Evolutionary conservation across 2,797 vertebrate species (phyloP), one percentile per base, ranked within the genome.

Genomic region (Botia kubotai): DNA sequence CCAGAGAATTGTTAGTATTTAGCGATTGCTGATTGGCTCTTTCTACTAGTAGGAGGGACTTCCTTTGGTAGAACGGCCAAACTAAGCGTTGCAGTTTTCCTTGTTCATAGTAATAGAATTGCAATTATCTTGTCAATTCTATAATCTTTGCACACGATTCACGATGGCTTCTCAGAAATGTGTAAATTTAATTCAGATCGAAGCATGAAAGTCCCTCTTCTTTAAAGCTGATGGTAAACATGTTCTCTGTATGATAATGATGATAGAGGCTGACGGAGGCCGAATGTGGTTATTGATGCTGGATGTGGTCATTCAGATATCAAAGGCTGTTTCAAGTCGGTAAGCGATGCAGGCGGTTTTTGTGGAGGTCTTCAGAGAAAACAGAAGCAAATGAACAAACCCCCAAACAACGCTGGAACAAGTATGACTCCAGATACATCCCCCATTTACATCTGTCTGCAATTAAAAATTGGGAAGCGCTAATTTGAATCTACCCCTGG

Each of bases 151-250:
- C 29, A 2, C 29, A 29, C 29, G 4, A 2, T 14, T 13, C 14
- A 62, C 13, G 14, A 6, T 63, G 1, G 12, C 2, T 4, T 33
- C 60, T 29, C 12, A 16, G 60, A 4, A 16, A 63, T 11, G 33
- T 63, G 60, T 16, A 60, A 12, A 21, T 77, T 26, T 0, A 63
- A 50, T 46, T 57, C 39, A 50, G 55, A 6, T 70, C 72, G 46
- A 70, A 86, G 58, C 72, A 80, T 62, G 67, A 77, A 66, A 81
- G 53, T 58, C 53, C 2, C 8, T 16, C 14, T 19, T 73, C 26
- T 67, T 6, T 63, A 46, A 60, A 26, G 16, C 48, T 23, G 10
- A 67, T 19, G 55, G 48, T 43, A 71, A 69, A 72, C 16, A 72
- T 74, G 19, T 62, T 16, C 39, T 60, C 23, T 63, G 26, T 62